A percentile compares a stretch with the other conserved stretches of the same genome.
These are phyloP conservation scores for Lepidotrigona ventralis DNA, from an alignment of 1,140 invertebrate genomes.

Conservation along the genomic window DNA sequence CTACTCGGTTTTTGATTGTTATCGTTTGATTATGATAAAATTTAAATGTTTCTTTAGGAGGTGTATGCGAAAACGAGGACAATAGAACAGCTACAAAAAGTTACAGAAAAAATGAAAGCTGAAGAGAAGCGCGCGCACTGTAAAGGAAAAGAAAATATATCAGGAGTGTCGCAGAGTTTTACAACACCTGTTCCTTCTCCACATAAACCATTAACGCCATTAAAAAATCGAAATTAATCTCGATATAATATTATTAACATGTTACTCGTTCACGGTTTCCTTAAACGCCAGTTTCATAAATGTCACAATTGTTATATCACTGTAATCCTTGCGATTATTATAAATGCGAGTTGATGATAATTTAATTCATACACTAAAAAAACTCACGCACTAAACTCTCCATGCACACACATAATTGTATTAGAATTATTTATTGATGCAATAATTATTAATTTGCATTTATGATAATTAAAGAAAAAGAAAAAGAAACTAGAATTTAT, in stretches of 20 bases:
- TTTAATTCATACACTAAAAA: background rate
- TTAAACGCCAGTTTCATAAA: background rate
- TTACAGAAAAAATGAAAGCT: constrained; percentile 66
- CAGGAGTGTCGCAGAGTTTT: constrained; percentile 53
- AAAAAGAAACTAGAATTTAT: too few species aligned
- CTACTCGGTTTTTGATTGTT: too few species aligned
- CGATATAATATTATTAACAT: constrained; percentile 2
- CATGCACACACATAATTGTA: background rate
- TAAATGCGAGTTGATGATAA: background rate
- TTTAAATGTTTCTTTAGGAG: constrained; percentile 71
- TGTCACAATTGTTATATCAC: background rate
- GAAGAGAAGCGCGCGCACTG: constrained; percentile 70
- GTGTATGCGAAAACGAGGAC: constrained; percentile 68
- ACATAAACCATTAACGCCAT: constrained; percentile 70
- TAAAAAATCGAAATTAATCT: constrained; percentile 74
- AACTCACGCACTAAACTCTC: background rate
- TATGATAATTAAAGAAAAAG: background rate
- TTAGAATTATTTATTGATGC: background rate
- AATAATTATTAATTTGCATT: background rate
- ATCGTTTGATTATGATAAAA: background rate
- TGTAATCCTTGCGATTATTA: background rate
- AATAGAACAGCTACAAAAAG: constrained; percentile 69
- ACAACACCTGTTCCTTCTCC: constrained; percentile 72
- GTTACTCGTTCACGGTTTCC: background rate
- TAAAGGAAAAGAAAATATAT: constrained; percentile 76